A percentile compares a stretch with the other conserved stretches of the same genome.
phyloP scores from a whole-genome alignment of 2,797 vertebrate genomes.

The Myripristis jacobus region DNA sequence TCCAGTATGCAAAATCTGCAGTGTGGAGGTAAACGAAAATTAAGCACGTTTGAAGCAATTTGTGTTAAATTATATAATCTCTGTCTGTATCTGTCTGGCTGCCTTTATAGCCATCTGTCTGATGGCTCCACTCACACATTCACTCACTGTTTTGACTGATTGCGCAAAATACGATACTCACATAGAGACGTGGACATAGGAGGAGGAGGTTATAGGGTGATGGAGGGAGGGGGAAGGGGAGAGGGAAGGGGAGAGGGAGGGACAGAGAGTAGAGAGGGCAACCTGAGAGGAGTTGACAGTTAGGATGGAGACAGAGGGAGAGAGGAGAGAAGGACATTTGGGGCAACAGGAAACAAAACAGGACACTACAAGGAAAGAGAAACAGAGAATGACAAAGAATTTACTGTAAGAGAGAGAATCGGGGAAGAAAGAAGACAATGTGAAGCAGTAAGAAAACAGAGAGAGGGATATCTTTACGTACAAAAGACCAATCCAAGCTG shows the following conservation, averaged over 20 bases:
- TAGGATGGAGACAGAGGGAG: constrained; percentile 50
- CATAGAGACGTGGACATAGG: constrained; percentile 55
- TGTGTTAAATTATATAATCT: too few relatives aligned
- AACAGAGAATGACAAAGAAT: constrained; percentile 18
- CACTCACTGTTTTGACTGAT: constrained; percentile 57
- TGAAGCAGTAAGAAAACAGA: background rate
- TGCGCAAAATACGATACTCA: constrained; percentile 71
- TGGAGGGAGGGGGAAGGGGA: background rate
- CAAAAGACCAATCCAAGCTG: background rate
- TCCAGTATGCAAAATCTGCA: too few relatives aligned
- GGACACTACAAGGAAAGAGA: constrained; percentile 23
- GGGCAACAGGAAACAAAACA: constrained; percentile 52
- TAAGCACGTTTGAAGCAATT: too few relatives aligned
- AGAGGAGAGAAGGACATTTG: constrained; percentile 62
- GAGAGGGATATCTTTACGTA: background rate
- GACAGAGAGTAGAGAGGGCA: constrained; percentile 51
- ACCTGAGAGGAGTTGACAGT: constrained; percentile 60
- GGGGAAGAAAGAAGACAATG: background rate
- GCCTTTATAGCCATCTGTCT: background rate
- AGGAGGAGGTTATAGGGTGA: constrained; percentile 8
- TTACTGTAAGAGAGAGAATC: background rate
- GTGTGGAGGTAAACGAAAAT: too few relatives aligned
- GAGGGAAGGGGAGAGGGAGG: background rate
- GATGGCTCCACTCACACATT: constrained; percentile 44
- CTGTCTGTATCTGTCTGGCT: background rate